A percentile compares a stretch with the other conserved stretches of the same genome.
These are phyloP conservation scores for Kudoa iwatai DNA, from an alignment of 30 jellyfish, hydroid and myxozoan species.

Conservation along the genomic window DNA sequence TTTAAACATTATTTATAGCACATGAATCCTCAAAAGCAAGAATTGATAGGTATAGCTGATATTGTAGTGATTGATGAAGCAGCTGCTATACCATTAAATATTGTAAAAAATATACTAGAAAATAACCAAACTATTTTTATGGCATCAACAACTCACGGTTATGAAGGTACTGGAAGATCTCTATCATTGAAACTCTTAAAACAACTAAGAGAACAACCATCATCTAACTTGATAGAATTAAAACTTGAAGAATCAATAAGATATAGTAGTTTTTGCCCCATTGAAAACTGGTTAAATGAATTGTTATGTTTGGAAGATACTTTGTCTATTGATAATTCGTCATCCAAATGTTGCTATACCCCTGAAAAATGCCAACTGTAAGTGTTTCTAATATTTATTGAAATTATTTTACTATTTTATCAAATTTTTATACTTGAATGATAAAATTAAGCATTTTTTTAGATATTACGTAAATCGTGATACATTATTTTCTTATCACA, in stretches of 20 bases:
- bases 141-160: slow-evolving; percentile 82
- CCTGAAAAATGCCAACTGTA: too few species aligned
- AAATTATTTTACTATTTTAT: too few species aligned
- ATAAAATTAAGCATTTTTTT: too few species aligned
- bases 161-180: slow-evolving; percentile 96
- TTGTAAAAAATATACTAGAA: slow-evolving; percentile 46
- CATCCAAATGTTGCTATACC: too few species aligned
- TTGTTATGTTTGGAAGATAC: slow-evolving; percentile 76
- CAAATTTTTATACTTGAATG: too few species aligned
- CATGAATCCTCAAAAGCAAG: not conserved
- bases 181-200: slow-evolving; percentile 45
- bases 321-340: too few species aligned
- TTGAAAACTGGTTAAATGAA: slow-evolving; percentile 62
- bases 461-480: slow-evolving; percentile 75
- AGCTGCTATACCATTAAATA: slow-evolving; percentile 84
- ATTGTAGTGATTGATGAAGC: slow-evolving; percentile 79
- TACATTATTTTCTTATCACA: slow-evolving; percentile 69
- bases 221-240: slow-evolving; percentile 35
- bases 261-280: slow-evolving; percentile 37
- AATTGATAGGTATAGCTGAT: slow-evolving; percentile 48
- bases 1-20: too few species aligned
- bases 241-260: slow-evolving; percentile 42
- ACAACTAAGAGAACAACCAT: slow-evolving; percentile 13
- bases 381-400: too few species aligned
- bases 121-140: too few species aligned